Evolutionary conservation across 2,888 invertebrate genomes (phyloP).

Genomic region (Agelastica alni): DNA sequence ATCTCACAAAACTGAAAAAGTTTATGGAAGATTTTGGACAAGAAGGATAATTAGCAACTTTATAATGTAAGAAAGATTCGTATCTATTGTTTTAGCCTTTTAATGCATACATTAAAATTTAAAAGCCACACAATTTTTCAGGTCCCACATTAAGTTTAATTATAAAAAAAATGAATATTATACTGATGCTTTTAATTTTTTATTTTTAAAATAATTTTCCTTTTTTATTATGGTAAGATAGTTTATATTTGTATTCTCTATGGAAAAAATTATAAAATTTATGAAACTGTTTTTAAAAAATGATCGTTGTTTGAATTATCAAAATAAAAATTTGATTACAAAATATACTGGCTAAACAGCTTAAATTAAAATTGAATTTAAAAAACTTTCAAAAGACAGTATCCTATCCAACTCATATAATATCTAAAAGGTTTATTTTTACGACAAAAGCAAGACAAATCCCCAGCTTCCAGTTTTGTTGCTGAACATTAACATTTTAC

Average conservation of each 20-base stretch:
- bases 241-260: conserved; percentile 36
- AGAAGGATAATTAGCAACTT: conserved; percentile 73
- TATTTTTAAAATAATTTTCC: conserved; percentile 29
- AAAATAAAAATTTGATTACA: too few relatives aligned
- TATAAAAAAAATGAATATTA: conserved; percentile 26
- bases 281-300: conserved; percentile 10
- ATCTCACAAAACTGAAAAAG: conserved; percentile 88
- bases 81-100: conserved; percentile 22
- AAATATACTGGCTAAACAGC: too few relatives aligned
- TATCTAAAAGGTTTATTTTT: too few relatives aligned
- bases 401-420: too few relatives aligned
- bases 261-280: conserved; percentile 26
- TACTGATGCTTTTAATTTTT: conserved; percentile 35
- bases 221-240: conserved; percentile 33
- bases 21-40: conserved; percentile 99
- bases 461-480: too few relatives aligned
- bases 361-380: too few relatives aligned
- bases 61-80: conserved; percentile 17
- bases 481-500: too few relatives aligned
- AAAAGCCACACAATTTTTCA: conserved; percentile 18
- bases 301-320: too few relatives aligned
- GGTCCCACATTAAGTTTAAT: conserved; percentile 12
- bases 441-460: too few relatives aligned
- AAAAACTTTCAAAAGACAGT: too few relatives aligned
- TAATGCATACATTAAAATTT: conserved; percentile 15